Evolutionary conservation across 2,113 vertebrate genomes (phyloP), one percentile per base, ranked within the genome.

Genomic region (Crotophaga sulcirostris): DNA sequence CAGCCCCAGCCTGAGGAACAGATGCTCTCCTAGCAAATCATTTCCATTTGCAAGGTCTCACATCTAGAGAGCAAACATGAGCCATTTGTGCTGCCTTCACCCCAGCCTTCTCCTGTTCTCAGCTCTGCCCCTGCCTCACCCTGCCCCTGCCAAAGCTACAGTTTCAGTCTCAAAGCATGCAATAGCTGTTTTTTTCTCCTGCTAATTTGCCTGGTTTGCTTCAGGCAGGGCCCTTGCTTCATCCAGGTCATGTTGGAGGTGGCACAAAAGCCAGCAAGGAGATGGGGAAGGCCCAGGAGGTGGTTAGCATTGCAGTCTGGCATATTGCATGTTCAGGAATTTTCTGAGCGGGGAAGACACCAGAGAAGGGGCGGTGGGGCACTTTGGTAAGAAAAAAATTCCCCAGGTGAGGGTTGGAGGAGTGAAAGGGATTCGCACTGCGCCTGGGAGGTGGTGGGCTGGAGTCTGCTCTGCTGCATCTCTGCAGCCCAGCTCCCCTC

Each of bases 1-100:
- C 72, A 90, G 84, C 84, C 93, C 84, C 89, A 88, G 89, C 63
- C 84, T 74, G 72, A 93, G 87, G 87, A 94, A 52, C 80, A 92
- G 89, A 91, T 87, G 84, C 87, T 96, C 72, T 88, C 69, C 70
- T 79, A 78, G 68, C 18, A 8, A 77, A 85, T 72, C 21, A 60
- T 74, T 96, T 92, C 81, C 44, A 89, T 87, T 84, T 79, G 64
- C 56, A 82, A 73, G 91, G 75, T 82, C 63, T 79, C 84, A 82
- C 75, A 76, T 84, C 78, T 82, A 70, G 89, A 91, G 23, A 93
- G 73, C 64, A 87, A 89, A 91, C 38, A 26, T 6, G 47, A 93
- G n/a, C 86, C 47, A 24, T 60, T 24, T 1, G 0, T 36, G 24
- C 69, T 69, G 63, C 84, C 76, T 59, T 72, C 2, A 0, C 42